Evolutionary conservation across 2,888 invertebrate species (phyloP), one percentile per base, ranked within the genome.

Genomic region (Xestobium rufovillosum): DNA sequence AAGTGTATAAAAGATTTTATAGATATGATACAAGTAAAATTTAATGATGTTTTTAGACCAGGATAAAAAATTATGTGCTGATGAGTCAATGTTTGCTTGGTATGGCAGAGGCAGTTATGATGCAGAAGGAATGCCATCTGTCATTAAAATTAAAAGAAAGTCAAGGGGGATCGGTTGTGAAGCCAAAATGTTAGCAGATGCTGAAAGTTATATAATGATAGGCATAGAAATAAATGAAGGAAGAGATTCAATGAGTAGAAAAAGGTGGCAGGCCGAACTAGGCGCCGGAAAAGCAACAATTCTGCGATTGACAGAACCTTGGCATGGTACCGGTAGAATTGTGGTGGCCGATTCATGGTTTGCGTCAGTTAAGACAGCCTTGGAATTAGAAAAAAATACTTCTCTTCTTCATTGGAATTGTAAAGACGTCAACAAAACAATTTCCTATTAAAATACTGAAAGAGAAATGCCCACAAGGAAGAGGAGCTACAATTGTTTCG

Each of bases 81-180:
- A 37, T 14, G 33, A 37, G 14, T 37, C 37, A 14, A 41, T 41
- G 37, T 37, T 41, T 23, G 33, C 36, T 8, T 37, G 41, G 41
- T 36, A 41, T 13, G 41, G 41, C n/a, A 29, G 19, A 33, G 41
- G 30, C 8, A 15, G 15, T 19, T 15, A 3, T 12, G 16, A 28
- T 3, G 26, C 3, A 19, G n/a, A 28, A 8, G 33, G 31, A 15
- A 41, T 41, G 37, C 36, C 36, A 15, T n/a, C 29, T 17, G 33
- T 30, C 30, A 10, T 39, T 27, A 32, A 32, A 37, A 37, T 30
- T 17, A 31, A 36, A 29, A 17, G 26, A 12, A 37, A 37, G 14
- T 26, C 41, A 4, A 41, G 36, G 27, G 37, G 34, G 1, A 14
- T 34, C 14, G 34, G 39, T 3, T 41, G 41, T 15, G 31, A 41